Evolutionary conservation across 1,140 invertebrate genomes (phyloP), one percentile per base, ranked within the genome.

Genomic region (Trichomalopsis sarcophagae): DNA sequence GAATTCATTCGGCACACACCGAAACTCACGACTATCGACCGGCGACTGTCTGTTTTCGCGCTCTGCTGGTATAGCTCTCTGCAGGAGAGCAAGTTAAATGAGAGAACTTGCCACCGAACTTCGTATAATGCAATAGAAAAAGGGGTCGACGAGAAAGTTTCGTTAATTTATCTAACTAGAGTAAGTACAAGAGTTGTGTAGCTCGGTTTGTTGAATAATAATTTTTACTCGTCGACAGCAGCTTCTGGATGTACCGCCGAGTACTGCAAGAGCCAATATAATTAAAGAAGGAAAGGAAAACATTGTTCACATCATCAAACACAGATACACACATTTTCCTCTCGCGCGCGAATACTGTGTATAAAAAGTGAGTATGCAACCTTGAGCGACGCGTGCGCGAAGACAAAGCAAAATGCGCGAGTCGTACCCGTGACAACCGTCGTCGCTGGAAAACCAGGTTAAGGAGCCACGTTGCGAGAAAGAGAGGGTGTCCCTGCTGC

Each of bases 361-460:
- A 71, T 27, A 27, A 27, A 27, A 27, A 44, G 40, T 44, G 40
- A 44, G 40, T 2, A 50, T n/a, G 21, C 50, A 81, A 81, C 79
- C 79, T 81, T 81, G 79, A 81, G 44, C 44, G n/a, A 5, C 3
- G 21, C 11, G 9, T 23, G 21, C 30, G 7, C 68, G 69, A 81
- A 81, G 23, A 73, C 68, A 71, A 80, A 69, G 36, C 62, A 69
- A 66, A 44, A n/a, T n/a, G 55, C 21, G 17, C 55, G 21, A n/a
- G 23, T 36, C 33, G 66, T 17, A 33, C n/a, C 17, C 73, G 50
- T 40, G 71, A 66, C 73, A 83, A 77, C 55, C 27, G 33, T 30
- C 55, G n/a, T 17, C 23, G 17, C 14, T 14, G 27, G 74, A 83
- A 77, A 83, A 77, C 9, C 74, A 62, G 74, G 55, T 76, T 83